Percentiles rank a stretch among this genome's conserved stretches.
These are phyloP conservation scores for Phymorhynchus buccinoides DNA, from an alignment of 1,140 invertebrate species.

Conservation along the genomic window DNA sequence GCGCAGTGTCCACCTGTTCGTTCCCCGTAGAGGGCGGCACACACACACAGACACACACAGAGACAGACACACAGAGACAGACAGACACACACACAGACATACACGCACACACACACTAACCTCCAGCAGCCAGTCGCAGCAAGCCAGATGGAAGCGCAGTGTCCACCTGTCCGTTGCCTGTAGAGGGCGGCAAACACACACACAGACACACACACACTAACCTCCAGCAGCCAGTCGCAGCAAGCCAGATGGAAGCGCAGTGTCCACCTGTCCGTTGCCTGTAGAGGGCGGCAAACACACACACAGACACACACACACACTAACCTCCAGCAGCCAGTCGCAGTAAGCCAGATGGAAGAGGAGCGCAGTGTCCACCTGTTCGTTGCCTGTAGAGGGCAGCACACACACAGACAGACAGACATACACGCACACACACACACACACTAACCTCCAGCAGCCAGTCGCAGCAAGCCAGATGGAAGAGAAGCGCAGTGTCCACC, in stretches of 20 bases:
- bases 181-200: no score
- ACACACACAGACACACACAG: not conserved
- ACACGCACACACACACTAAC: not conserved
- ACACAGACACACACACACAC: not conserved
- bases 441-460: constrained; percentile 71
- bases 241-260: constrained; percentile 73
- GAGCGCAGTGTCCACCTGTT: constrained; percentile 73
- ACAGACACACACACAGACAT: not conserved
- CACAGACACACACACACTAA: constrained; percentile 50
- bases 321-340: constrained; percentile 74
- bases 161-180: constrained; percentile 74
- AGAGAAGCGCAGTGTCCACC: constrained; percentile 73
- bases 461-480: constrained; percentile 74
- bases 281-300: no score
- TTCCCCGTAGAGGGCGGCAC: constrained; percentile 51
- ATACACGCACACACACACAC: not conserved
- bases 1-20: constrained; percentile 73
- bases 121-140: constrained; percentile 74
- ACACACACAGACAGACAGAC: not conserved
- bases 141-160: constrained; percentile 72
- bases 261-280: constrained; percentile 73
- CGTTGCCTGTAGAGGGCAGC: constrained; percentile 67
- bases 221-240: constrained; percentile 74
- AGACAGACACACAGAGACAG: not conserved
- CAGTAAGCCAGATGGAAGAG: constrained; percentile 74